phyloP scores from a whole-genome alignment of 2,113 vertebrate genomes.

The Nerophis lumbriciformis region DNA sequence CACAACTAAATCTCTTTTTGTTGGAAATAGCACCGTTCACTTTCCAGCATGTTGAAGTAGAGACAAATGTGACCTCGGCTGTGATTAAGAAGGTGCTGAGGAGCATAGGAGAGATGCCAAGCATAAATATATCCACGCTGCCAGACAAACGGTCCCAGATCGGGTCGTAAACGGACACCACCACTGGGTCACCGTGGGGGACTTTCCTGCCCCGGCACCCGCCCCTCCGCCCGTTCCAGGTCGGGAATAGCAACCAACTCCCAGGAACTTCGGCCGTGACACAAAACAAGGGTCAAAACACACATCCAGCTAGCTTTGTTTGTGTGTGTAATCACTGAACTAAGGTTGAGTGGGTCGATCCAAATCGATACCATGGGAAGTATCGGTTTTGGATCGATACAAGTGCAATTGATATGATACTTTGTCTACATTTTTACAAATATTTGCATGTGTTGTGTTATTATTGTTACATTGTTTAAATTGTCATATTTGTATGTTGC shows the following conservation, averaged over 20 bases:
- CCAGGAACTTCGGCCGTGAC: not conserved
- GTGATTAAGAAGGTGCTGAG: slow-evolving; percentile 33
- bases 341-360: too few species aligned
- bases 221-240: slow-evolving; percentile 9
- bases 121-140: slow-evolving; percentile 47
- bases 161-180: slow-evolving; percentile 58
- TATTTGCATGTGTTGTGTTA: too few species aligned
- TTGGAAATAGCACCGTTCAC: not conserved
- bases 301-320: not conserved
- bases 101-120: slow-evolving; percentile 36
- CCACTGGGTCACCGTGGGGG: slow-evolving; percentile 45
- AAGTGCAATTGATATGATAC: too few species aligned
- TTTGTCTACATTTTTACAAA: too few species aligned
- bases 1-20: not conserved
- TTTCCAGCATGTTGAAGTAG: not conserved
- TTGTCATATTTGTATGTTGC: too few species aligned
- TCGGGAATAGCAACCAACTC: slow-evolving; percentile 61
- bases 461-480: too few species aligned
- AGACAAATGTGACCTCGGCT: slow-evolving; percentile 23
- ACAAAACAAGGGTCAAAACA: not conserved
- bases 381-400: too few species aligned
- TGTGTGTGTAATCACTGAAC: slow-evolving; percentile 7
- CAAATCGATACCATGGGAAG: too few species aligned
- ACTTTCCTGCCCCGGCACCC: slow-evolving; percentile 54
- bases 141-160: slow-evolving; percentile 10